phyloP scores from a whole-genome alignment of 2,888 invertebrate species.

The Volucella inflata region DNA sequence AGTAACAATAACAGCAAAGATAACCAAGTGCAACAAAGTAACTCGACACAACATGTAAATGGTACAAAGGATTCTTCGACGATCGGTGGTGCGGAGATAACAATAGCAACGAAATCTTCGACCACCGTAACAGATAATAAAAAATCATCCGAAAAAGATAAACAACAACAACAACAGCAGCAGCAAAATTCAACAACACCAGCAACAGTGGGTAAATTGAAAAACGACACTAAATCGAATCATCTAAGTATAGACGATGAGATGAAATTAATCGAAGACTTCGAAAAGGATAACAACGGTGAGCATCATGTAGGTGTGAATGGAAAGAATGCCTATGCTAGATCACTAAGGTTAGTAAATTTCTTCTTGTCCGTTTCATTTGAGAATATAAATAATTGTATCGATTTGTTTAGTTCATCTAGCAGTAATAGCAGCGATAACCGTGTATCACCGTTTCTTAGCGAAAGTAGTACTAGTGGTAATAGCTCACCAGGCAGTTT shows the following conservation, averaged over 20 bases:
- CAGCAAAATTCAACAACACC: slow-evolving; percentile 84
- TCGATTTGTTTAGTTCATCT: slow-evolving; percentile 54
- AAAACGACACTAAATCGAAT: slow-evolving; percentile 80
- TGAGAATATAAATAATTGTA: not conserved
- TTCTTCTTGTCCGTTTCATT: not conserved
- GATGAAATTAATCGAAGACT: slow-evolving; percentile 78
- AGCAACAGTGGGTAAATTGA: slow-evolving; percentile 83
- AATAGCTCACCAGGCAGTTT: slow-evolving; percentile 82
- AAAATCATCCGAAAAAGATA: slow-evolving; percentile 74
- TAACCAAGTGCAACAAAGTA: slow-evolving; percentile 76
- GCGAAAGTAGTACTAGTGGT: slow-evolving; percentile 78
- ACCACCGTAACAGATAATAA: slow-evolving; percentile 71
- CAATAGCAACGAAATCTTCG: slow-evolving; percentile 52
- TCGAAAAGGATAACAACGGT: slow-evolving; percentile 76
- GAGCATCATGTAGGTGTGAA: slow-evolving; percentile 66
- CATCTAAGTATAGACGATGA: slow-evolving; percentile 77
- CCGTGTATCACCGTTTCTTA: slow-evolving; percentile 72
- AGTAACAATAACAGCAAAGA: slow-evolving; percentile 76
- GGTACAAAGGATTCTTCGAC: slow-evolving; percentile 71
- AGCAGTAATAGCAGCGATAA: slow-evolving; percentile 77
- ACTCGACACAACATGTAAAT: slow-evolving; percentile 77
- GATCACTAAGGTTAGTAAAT: slow-evolving; percentile 76
- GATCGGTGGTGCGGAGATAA: slow-evolving; percentile 63
- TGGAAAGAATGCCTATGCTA: slow-evolving; percentile 76
- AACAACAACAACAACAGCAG: slow-evolving; percentile 80